These are phyloP conservation scores for Melanophora roralis DNA, from an alignment of 2,888 invertebrate genomes.

Conservation along the genomic window DNA sequence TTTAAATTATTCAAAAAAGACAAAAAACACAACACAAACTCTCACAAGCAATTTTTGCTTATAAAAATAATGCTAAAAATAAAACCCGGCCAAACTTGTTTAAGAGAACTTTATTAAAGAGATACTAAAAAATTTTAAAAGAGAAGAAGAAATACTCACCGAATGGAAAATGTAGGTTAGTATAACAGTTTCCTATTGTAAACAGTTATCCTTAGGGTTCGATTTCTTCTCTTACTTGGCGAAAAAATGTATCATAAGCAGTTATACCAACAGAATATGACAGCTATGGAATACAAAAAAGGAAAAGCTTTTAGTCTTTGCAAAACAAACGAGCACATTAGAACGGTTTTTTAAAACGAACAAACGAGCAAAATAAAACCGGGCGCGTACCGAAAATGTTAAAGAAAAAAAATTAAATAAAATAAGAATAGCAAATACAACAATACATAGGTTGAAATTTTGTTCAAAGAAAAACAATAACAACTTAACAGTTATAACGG, in stretches of 20 bases:
- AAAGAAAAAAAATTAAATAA: background rate
- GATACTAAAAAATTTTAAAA: background rate
- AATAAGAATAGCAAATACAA: background rate
- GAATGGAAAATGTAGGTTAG: background rate
- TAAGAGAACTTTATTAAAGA: background rate
- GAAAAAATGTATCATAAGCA: background rate
- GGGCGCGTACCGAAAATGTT: constrained; percentile 42
- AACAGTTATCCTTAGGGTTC: constrained; percentile 40
- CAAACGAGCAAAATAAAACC: constrained; percentile 22
- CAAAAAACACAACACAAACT: too few relatives aligned
- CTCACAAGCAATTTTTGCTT: background rate
- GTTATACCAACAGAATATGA: constrained; percentile 26
- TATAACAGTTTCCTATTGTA: constrained; percentile 53
- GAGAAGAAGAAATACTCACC: background rate
- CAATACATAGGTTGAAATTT: constrained; percentile 23
- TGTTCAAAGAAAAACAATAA: background rate
- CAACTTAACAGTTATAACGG: too few relatives aligned
- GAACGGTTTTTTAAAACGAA: constrained; percentile 40
- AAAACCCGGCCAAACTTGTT: constrained; percentile 8
- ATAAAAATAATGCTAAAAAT: background rate
- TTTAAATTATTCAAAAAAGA: too few relatives aligned
- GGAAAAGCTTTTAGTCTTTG: constrained; percentile 54
- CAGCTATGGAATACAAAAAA: constrained; percentile 27
- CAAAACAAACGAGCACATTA: constrained; percentile 55
- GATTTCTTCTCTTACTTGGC: constrained; percentile 8